These are phyloP conservation scores for Quadroppia sp. DNA, from an alignment of 2,888 invertebrate species.

Conservation along the genomic window DNA sequence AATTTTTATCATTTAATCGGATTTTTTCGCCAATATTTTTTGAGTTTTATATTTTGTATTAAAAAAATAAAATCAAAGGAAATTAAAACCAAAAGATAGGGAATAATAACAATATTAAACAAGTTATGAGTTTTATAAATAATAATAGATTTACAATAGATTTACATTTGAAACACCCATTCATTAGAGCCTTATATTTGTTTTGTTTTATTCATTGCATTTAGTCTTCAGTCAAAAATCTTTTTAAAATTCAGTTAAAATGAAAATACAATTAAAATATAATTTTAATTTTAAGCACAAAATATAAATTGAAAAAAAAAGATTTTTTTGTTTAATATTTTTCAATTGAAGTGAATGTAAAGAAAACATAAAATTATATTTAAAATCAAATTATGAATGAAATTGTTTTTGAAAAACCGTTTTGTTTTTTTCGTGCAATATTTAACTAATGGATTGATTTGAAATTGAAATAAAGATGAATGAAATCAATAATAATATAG, in stretches of 20 bases:
- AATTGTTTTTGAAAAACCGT: too few relatives aligned
- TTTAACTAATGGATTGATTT: slow-evolving; percentile 24
- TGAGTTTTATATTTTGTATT: background rate
- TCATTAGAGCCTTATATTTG: slow-evolving; percentile 17
- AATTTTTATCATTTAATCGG: background rate
- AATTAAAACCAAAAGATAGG: background rate
- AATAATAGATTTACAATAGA: slow-evolving; percentile 18
- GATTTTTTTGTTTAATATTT: too few relatives aligned
- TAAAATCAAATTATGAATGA: too few relatives aligned
- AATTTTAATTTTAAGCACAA: slow-evolving; percentile 18
- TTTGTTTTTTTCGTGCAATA: slow-evolving; percentile 26
- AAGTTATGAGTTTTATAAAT: background rate
- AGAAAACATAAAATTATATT: background rate
- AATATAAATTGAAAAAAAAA: background rate
- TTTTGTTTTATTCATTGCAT: slow-evolving; percentile 15
- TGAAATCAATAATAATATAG: slow-evolving; percentile 10
- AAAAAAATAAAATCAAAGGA: background rate
- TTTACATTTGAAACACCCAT: slow-evolving; percentile 28
- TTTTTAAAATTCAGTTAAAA: background rate
- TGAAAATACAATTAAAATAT: background rate
- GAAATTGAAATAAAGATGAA: background rate
- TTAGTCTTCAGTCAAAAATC: background rate
- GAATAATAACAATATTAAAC: background rate
- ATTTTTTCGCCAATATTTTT: background rate
- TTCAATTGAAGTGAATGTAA: too few relatives aligned